A percentile compares a stretch with the other conserved stretches of the same genome.
Evolutionary conservation across 2,113 vertebrate species (phyloP).

Genomic region (Salvelinus namaycush): DNA sequence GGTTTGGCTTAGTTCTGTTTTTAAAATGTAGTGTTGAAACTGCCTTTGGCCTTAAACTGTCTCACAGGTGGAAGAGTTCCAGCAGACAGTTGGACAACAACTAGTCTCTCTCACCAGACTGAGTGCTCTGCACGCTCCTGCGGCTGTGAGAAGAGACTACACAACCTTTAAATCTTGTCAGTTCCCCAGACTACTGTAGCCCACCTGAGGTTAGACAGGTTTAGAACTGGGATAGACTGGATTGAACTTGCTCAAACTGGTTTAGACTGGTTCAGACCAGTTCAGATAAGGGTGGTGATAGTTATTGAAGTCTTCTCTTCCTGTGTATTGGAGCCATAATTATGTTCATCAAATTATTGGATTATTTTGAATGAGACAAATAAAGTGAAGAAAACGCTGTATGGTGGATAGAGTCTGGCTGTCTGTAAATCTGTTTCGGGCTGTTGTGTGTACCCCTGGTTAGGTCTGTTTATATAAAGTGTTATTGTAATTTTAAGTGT

Average conservation of each 20-base stretch:
- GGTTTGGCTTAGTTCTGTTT: constrained; percentile 5
- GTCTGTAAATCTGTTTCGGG: too few relatives aligned
- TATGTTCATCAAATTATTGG: constrained; percentile 50
- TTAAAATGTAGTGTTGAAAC: constrained; percentile 33
- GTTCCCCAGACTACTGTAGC: not conserved
- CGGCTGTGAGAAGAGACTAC: too few relatives aligned
- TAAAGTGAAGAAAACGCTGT: constrained; percentile 38
- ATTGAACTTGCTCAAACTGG: not conserved
- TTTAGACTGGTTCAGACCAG: too few relatives aligned
- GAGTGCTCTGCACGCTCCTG: not conserved
- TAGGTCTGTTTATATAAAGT: too few relatives aligned
- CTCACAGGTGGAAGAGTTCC: constrained; percentile 44
- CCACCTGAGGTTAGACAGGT: not conserved
- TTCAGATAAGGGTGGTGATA: not conserved
- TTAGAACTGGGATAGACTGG: constrained; percentile 4
- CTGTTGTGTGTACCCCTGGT: not conserved
- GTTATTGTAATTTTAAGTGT: too few relatives aligned
- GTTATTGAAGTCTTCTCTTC: constrained; percentile 35
- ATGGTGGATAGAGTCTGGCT: not conserved
- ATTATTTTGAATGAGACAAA: constrained; percentile 54
- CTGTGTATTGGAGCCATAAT: constrained; percentile 63
- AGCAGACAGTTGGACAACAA: not conserved
- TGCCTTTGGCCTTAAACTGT: constrained; percentile 66
- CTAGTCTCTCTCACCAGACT: not conserved
- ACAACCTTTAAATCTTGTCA: not conserved